Evolutionary conservation across 2,113 vertebrate genomes (phyloP).

Genomic region (Malurus alboscapulatus): DNA sequence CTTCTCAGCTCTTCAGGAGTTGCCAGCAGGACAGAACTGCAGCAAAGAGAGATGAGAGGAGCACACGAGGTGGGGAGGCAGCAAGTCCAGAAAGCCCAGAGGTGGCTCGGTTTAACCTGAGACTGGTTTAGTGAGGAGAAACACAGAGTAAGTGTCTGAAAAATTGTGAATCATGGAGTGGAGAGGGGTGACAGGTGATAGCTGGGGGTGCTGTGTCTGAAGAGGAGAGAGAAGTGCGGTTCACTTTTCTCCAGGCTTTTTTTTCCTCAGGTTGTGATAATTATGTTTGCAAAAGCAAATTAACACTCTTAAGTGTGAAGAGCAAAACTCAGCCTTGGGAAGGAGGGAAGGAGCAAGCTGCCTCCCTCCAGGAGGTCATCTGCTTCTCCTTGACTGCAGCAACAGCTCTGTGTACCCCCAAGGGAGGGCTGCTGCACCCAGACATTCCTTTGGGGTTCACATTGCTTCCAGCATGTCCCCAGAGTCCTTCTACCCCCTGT

Average conservation of each 20-base stretch:
- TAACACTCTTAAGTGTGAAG: not conserved
- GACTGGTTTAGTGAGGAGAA: not conserved
- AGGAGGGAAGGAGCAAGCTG: not conserved
- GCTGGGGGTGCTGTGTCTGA: not conserved
- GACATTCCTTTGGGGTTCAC: not conserved
- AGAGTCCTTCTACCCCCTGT: not conserved
- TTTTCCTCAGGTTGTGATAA: not conserved
- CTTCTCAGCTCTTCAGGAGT: not conserved
- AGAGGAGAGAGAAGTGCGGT: not conserved
- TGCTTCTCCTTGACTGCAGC: not conserved
- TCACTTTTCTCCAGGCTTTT: not conserved
- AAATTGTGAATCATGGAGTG: accelerated
- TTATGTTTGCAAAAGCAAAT: not conserved
- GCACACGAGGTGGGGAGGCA: not conserved
- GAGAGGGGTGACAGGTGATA: not conserved
- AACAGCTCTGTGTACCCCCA: not conserved
- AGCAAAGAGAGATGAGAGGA: not conserved
- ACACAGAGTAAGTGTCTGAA: not conserved
- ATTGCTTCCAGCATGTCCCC: not conserved
- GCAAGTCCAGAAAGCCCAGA: not conserved
- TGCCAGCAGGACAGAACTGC: not conserved
- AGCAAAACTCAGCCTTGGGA: not conserved
- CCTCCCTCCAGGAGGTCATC: not conserved
- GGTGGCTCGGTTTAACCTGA: not conserved
- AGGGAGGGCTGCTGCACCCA: not conserved